These are phyloP conservation scores for Rhagoletis pomonella DNA, from an alignment of 1,140 invertebrate species.

Conservation along the genomic window DNA sequence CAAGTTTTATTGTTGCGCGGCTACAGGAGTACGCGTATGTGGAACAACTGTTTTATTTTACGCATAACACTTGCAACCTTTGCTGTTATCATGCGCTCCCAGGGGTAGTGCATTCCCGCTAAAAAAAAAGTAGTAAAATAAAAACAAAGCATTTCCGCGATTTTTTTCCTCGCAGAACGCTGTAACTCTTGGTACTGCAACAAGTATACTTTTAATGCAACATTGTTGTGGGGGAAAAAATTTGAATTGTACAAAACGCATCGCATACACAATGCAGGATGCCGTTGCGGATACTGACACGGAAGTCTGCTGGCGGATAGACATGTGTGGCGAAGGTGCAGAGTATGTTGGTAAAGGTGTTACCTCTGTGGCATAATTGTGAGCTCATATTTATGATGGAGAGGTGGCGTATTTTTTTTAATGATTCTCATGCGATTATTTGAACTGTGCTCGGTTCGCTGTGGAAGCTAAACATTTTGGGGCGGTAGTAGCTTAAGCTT, in stretches of 20 bases:
- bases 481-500: too few species aligned
- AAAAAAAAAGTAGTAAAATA: too few species aligned
- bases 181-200: neutral
- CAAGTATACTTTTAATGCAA: conserved; percentile 26
- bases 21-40: neutral
- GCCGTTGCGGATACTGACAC: conserved; percentile 35
- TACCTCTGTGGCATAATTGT: too few species aligned
- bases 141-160: neutral
- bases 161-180: neutral
- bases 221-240: neutral
- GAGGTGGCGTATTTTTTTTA: too few species aligned
- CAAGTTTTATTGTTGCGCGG: neutral
- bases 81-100: conserved; percentile 7
- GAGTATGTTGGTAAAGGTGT: neutral
- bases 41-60: neutral
- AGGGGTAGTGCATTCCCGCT: neutral
- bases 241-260: neutral
- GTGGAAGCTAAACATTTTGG: too few species aligned
- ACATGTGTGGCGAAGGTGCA: neutral
- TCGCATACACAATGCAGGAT: conserved; percentile 29
- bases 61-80: neutral
- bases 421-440: too few species aligned
- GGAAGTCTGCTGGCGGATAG: conserved; percentile 13
- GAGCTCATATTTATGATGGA: too few species aligned
- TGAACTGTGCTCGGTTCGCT: too few species aligned